Percentiles rank a stretch among this genome's conserved stretches.
phyloP scores from a whole-genome alignment of 2,113 vertebrate genomes.

The Labrus mixtus region DNA sequence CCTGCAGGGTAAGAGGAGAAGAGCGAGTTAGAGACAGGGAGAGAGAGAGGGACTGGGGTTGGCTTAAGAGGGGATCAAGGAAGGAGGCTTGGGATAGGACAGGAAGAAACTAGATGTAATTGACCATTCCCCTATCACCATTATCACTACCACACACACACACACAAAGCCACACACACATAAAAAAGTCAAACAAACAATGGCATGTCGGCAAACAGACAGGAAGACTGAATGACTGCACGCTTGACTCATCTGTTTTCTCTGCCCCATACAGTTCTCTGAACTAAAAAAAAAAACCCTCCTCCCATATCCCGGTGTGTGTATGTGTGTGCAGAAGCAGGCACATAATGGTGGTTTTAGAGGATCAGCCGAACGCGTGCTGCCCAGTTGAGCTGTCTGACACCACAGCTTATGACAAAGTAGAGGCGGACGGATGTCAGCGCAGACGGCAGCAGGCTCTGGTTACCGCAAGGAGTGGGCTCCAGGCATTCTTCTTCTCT shows the following conservation, averaged over 20 bases:
- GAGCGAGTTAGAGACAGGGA: constrained; percentile 17
- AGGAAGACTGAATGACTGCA: constrained; percentile 76
- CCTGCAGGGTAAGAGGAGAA: constrained; percentile 69
- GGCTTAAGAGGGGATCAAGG: constrained; percentile 29
- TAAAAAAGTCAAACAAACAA: constrained; percentile 50
- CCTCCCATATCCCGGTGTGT: constrained; percentile 67
- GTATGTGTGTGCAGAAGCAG: constrained; percentile 36
- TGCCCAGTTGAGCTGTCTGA: constrained; percentile 69
- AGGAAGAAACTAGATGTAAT: constrained; percentile 6
- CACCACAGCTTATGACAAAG: constrained; percentile 68
- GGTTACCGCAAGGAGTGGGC: constrained; percentile 63
- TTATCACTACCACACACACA: constrained; percentile 14
- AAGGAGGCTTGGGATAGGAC: constrained; percentile 8
- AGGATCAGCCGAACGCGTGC: constrained; percentile 72
- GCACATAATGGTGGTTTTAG: constrained; percentile 66
- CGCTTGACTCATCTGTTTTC: constrained; percentile 85
- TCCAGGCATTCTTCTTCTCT: constrained; percentile 55
- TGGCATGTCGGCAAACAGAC: constrained; percentile 52
- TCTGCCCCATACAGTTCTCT: constrained; percentile 71
- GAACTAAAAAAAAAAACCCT: constrained; percentile 48
- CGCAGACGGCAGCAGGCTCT: constrained; percentile 57
- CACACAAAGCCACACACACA: constrained; percentile 6
- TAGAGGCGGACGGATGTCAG: constrained; percentile 64
- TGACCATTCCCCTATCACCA: constrained; percentile 1
- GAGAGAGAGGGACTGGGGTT: background rate